phyloP scores from a whole-genome alignment of 2,888 invertebrate species.

The Anagyrus pseudococci region DNA sequence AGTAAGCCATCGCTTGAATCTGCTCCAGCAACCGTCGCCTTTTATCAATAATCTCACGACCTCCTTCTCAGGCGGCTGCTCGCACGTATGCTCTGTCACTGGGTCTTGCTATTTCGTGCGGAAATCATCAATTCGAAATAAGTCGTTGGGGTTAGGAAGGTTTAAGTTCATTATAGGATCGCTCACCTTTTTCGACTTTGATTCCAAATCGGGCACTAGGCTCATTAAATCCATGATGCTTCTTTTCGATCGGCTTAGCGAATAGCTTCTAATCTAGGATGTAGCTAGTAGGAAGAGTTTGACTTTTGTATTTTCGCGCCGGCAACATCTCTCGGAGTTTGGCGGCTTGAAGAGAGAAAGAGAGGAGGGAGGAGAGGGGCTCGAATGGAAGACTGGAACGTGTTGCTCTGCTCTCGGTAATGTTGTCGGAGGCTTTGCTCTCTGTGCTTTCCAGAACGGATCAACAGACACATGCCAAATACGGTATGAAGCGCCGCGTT shows the following conservation, averaged over 20 bases:
- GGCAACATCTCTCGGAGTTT: no score
- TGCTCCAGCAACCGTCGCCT: constrained; percentile 36
- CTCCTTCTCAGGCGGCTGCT: constrained; percentile 40
- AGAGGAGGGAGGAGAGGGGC: no score
- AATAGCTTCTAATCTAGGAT: no score
- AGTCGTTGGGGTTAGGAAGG: background rate
- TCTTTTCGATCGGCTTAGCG: background rate
- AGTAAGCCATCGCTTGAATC: constrained; percentile 45
- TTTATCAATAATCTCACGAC: constrained; percentile 35
- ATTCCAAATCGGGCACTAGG: constrained; percentile 9
- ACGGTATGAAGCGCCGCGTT: constrained; percentile 22
- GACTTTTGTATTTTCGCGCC: no score
- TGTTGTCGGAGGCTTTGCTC: no score
- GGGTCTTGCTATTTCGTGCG: constrained; percentile 11
- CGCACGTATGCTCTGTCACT: constrained; percentile 45
- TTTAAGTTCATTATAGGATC: background rate
- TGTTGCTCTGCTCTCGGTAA: background rate
- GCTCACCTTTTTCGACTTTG: background rate
- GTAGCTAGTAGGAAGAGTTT: no score
- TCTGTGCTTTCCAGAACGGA: no score
- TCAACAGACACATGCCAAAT: no score
- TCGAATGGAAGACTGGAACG: no score
- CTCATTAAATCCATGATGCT: constrained; percentile 30
- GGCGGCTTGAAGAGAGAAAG: no score
- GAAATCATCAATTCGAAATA: background rate